Base-by-base conservation (phyloP, 2,888 invertebrate genomes). In the Crocallis elinguaria region DNA sequence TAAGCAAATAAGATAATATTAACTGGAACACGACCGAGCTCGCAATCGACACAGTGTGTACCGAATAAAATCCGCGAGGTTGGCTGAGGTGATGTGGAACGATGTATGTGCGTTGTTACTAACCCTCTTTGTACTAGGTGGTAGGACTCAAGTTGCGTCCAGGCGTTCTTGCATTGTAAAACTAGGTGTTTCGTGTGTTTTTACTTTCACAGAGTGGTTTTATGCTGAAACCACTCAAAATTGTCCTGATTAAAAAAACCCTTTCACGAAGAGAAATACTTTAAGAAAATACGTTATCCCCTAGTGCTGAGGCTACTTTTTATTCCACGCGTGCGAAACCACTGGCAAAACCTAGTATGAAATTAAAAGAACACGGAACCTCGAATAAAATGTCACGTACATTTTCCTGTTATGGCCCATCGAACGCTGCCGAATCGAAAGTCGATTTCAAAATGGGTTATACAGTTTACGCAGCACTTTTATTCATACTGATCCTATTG, bases 391-490 rank as follows among this genome's bases (percentile, higher is more conserved):
- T 25, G 39, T n/a, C 33, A 48, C 39, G 17, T 39, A 48, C 33
- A 33, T 7, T 6, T n/a, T 25, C 12, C 32, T 17, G 12, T 21
- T 21, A 16, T 27, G 25, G n/a, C 17, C 11, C 38, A 17, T 5
- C 1, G 14, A 8, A 9, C 23, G 19, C 35, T 17, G 41, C 12
- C 23, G 12, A 21, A 11, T 30, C 36, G 55, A 50, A 61, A 58
- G 44, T 53, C 58, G 53, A 59, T 59, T 57, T 54, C 35, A 54
- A 56, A 58, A 54, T 51, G 56, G 52, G 53, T 46, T 56, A 50
- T 48, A 21, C 37, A 41, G 53, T 59, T 58, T 62, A 43, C 50
- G 11, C 39, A 46, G 50, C 61, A 53, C 49, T 54, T 61, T 55
- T 58, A 50, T 51, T 41, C 60, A 51, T 8, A 45, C 33, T 32